Base-by-base conservation (phyloP, 2,888 invertebrate genomes). In the Eurytoma adleriae region DNA sequence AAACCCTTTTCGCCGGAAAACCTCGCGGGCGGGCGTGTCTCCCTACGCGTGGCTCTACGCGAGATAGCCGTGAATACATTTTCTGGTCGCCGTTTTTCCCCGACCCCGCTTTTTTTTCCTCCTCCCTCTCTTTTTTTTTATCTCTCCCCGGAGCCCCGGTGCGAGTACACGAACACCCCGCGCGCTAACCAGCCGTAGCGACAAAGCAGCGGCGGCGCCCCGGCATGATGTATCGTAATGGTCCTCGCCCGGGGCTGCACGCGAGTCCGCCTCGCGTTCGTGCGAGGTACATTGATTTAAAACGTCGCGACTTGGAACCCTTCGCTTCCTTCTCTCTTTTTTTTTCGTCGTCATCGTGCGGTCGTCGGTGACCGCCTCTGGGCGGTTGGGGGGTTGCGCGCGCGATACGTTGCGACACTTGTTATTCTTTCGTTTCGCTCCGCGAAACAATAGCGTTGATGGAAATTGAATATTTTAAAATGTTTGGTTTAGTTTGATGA, bases 251-350 rank as follows among this genome's bases (percentile, higher is more conserved):
- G 50, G n/a, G 52, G 64, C 18, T n/a, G 64, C 10, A 52, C 48
- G 57, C 48, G 30, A 64, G 64, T 64, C 20, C 40, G 48, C 40
- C 40, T 67, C 70, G 76, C 66, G 79, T 66, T 56, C 56, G 66
- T 56, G 59, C 52, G 74, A 68, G 75, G 78, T 40, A 79, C 79
- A 81, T 83, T 83, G 81, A 81, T 81, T 79, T 78, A 83, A 83
- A 78, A 72, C 52, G 77, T 24, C 66, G 62, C 69, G 68, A 14
- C 52, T 40, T 27, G 52, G 50, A 56, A 12, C 50, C 56, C 50
- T 56, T 40, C 40, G 40, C 40, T 40, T 24, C 24, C 24, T 24
- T 24, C 24, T 24, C 24, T 24, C 2, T 40, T 40, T 10, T 40
- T 40, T 40, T 40, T 7, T 40, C 40, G 40, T 40, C 40, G 40